These are phyloP conservation scores for Apodemia duryi DNA, from an alignment of 2,888 invertebrate species.

Conservation along the genomic window DNA sequence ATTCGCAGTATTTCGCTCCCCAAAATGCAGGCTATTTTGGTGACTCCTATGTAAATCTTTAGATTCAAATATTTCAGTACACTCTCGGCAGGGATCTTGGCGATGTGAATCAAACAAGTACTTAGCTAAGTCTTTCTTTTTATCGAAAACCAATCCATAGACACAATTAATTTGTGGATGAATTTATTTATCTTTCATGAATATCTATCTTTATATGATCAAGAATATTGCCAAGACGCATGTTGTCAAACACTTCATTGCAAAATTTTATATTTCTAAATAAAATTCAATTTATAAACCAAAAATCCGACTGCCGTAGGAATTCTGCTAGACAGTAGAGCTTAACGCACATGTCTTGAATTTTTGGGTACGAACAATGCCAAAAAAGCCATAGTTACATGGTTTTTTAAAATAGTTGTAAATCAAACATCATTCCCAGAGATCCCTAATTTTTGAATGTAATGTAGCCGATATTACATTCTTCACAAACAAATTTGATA, in stretches of 20 bases:
- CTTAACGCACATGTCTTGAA: too few species aligned
- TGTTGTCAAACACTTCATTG: slow-evolving; percentile 44
- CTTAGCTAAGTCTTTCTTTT: slow-evolving; percentile 49
- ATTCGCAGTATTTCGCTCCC: slow-evolving; percentile 52
- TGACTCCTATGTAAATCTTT: slow-evolving; percentile 42
- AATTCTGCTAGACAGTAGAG: too few species aligned
- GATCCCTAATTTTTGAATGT: too few species aligned
- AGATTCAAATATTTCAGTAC: slow-evolving; percentile 45
- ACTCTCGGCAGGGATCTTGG: slow-evolving; percentile 51
- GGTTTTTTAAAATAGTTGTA: too few species aligned
- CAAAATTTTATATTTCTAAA: slow-evolving; percentile 49
- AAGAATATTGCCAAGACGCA: slow-evolving; percentile 49
- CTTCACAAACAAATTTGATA: too few species aligned
- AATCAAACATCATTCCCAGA: too few species aligned
- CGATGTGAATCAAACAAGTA: slow-evolving; percentile 53
- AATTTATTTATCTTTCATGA: slow-evolving; percentile 31
- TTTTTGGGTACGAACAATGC: too few species aligned
- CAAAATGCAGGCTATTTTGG: slow-evolving; percentile 47
- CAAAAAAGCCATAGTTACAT: too few species aligned
- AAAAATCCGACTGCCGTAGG: too few species aligned
- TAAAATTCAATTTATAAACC: too few species aligned
- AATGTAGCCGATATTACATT: too few species aligned
- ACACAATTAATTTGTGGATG: slow-evolving; percentile 54
- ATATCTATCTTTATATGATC: slow-evolving; percentile 40
- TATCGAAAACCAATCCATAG: slow-evolving; percentile 54